phyloP scores from a whole-genome alignment of 2,113 vertebrate species.

The Eulacestoma nigropectus region DNA sequence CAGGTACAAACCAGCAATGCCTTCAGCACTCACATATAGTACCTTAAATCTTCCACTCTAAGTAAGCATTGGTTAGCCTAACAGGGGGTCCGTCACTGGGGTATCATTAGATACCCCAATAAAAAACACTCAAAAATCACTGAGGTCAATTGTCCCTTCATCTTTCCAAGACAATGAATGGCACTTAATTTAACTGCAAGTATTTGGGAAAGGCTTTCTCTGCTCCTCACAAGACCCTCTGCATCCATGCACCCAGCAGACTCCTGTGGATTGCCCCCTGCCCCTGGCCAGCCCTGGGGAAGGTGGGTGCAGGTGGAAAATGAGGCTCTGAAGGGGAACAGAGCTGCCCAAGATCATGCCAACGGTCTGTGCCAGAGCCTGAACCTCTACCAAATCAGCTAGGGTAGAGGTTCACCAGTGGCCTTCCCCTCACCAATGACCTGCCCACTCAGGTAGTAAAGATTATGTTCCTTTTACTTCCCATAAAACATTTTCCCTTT shows the following conservation, averaged over 20 bases:
- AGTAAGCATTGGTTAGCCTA: background rate
- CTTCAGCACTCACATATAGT: background rate
- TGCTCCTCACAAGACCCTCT: background rate
- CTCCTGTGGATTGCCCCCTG: background rate
- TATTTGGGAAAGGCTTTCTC: background rate
- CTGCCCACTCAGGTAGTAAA: background rate
- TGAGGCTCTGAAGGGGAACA: background rate
- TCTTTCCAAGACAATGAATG: background rate
- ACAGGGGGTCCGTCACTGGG: background rate
- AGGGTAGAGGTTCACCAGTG: background rate
- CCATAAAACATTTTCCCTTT: background rate
- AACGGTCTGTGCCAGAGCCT: background rate
- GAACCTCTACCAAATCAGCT: background rate
- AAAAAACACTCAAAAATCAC: background rate
- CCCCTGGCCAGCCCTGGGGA: background rate
- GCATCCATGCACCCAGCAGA: fast-evolving
- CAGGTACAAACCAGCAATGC: background rate
- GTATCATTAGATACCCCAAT: background rate
- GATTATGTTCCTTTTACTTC: background rate
- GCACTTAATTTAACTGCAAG: background rate
- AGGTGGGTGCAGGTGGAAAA: background rate
- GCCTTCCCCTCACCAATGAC: background rate
- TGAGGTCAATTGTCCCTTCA: background rate
- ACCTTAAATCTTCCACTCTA: background rate
- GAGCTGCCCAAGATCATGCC: background rate